phyloP scores from a whole-genome alignment of 1,140 invertebrate species.

The Sitobion miscanthi region DNA sequence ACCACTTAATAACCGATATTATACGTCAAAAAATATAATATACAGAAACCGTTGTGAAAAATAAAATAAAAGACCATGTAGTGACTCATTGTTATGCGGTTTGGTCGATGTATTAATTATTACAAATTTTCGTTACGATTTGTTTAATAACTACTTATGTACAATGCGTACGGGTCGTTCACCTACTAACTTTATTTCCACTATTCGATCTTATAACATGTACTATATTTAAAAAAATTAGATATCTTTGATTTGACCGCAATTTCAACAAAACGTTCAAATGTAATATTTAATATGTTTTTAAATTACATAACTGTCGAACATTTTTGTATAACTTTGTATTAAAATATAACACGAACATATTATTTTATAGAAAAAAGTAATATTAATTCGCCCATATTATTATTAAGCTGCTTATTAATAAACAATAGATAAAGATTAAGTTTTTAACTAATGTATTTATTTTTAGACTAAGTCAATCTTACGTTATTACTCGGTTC shows the following conservation, averaged over 20 bases:
- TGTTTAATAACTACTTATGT: slow-evolving; percentile 19
- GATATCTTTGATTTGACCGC: background rate
- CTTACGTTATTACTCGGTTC: background rate
- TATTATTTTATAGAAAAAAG: background rate
- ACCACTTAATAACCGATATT: slow-evolving; percentile 54
- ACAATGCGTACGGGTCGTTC: slow-evolving; percentile 1
- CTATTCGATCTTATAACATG: background rate
- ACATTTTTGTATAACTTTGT: background rate
- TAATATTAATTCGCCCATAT: background rate
- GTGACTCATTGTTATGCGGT: slow-evolving; percentile 35
- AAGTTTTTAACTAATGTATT: background rate
- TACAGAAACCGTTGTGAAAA: slow-evolving; percentile 49
- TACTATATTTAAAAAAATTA: background rate
- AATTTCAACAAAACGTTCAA: background rate
- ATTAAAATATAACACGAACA: background rate
- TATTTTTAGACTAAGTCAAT: background rate
- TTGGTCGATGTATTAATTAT: slow-evolving; percentile 42
- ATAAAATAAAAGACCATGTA: background rate
- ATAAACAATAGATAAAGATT: background rate
- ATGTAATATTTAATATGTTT: background rate
- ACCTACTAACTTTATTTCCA: background rate
- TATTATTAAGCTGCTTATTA: background rate
- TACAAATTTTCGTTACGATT: slow-evolving; percentile 21
- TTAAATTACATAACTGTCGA: background rate
- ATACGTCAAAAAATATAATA: slow-evolving; percentile 11